Conservation (phyloP, 2,888 invertebrate species). For the Eumerus sabulonum region DNA sequence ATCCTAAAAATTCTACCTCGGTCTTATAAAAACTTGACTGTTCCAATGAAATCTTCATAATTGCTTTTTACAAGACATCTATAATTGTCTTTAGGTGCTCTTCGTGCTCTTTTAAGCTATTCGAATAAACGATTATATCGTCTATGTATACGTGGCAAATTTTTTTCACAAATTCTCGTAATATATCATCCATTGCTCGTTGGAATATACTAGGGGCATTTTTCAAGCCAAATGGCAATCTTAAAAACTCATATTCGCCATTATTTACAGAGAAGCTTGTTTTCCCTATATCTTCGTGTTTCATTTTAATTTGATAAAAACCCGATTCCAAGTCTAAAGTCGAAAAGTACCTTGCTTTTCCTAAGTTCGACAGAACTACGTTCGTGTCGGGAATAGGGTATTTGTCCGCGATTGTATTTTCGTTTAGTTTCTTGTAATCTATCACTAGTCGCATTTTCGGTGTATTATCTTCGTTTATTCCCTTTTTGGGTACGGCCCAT, state of each 20-base stretch:
- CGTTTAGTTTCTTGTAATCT: constrained; percentile 37
- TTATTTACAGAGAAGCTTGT: constrained; percentile 11
- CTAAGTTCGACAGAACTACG: constrained; percentile 21
- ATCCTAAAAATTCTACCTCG: constrained; percentile 8
- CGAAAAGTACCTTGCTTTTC: constrained; percentile 18
- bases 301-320: constrained; percentile 27
- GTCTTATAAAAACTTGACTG: constrained; percentile 21
- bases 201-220: constrained; percentile 26
- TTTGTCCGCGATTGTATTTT: constrained; percentile 24
- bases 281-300: constrained; percentile 8
- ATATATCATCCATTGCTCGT: constrained; percentile 25
- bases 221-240: constrained; percentile 33
- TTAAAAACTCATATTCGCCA: constrained; percentile 28
- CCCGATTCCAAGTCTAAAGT: constrained; percentile 29
- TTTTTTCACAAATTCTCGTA: constrained; percentile 23
- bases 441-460: constrained; percentile 14
- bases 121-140: constrained; percentile 17
- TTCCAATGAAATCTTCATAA: constrained; percentile 26
- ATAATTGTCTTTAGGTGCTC: constrained; percentile 17
- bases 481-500: constrained; percentile 31
- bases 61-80: constrained; percentile 10
- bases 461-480: constrained; percentile 13
- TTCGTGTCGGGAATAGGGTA: constrained; percentile 22
- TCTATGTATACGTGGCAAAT: constrained; percentile 18
- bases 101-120: constrained; percentile 9